Evolutionary conservation across 1,140 invertebrate species (phyloP).

Genomic region (Brachionus angularis): DNA sequence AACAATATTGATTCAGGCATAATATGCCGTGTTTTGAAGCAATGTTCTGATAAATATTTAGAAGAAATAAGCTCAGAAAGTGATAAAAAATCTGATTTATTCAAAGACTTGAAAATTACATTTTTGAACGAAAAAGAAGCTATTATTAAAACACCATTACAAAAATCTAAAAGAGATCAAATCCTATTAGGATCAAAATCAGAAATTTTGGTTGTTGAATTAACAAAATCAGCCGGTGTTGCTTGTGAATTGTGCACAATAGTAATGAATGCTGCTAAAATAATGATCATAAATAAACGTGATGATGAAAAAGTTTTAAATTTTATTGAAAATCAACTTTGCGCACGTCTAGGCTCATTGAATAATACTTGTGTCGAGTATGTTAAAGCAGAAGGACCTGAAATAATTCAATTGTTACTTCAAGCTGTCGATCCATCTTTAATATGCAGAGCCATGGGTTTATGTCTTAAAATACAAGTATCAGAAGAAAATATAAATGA

Average conservation of each 20-base stretch:
- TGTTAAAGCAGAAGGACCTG: slow-evolving; percentile 22
- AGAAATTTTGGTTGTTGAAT: background rate
- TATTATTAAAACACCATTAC: slow-evolving; percentile 1
- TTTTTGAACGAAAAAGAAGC: background rate
- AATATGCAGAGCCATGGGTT: slow-evolving; percentile 13
- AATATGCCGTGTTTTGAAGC: slow-evolving; percentile 26
- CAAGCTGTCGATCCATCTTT: slow-evolving; percentile 19
- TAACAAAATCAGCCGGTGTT: background rate
- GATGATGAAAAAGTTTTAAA: slow-evolving; percentile 5
- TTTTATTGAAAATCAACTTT: slow-evolving; percentile 30
- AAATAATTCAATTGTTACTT: slow-evolving; percentile 7
- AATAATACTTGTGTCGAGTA: slow-evolving; percentile 26
- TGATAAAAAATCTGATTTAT: background rate
- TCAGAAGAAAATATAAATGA: background rate
- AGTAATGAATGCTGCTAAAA: slow-evolving; percentile 22
- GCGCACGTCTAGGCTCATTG: slow-evolving; percentile 31
- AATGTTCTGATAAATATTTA: slow-evolving; percentile 16
- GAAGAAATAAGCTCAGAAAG: background rate
- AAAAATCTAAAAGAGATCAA: background rate
- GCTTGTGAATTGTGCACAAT: slow-evolving; percentile 40
- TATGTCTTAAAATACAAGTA: slow-evolving; percentile 21
- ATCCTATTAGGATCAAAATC: background rate
- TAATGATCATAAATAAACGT: slow-evolving; percentile 11
- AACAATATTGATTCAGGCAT: slow-evolving; percentile 34
- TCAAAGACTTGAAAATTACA: slow-evolving; percentile 16